These are phyloP conservation scores for Myripristis jacobus DNA, from an alignment of 2,797 vertebrate genomes.

Conservation along the genomic window DNA sequence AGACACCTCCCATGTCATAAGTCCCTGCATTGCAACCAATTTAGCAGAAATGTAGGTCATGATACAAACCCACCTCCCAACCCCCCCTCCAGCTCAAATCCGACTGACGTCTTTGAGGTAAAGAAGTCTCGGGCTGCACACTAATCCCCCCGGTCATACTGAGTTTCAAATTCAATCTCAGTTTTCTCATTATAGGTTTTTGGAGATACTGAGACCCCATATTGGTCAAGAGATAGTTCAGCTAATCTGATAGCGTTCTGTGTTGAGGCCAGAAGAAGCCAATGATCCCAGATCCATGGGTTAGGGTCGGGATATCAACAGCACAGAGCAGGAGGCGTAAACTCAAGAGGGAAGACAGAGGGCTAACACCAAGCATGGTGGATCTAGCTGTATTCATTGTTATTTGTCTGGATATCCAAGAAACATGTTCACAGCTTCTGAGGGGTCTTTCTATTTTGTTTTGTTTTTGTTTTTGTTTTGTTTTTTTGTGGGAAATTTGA, in stretches of 20 bases:
- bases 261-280: constrained; percentile 63
- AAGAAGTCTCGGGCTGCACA: constrained; percentile 74
- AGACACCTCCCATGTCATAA: constrained; percentile 63
- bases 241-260: constrained; percentile 79
- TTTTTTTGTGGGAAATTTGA: constrained; percentile 22
- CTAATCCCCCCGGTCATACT: constrained; percentile 82
- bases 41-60: constrained; percentile 83
- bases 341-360: constrained; percentile 29
- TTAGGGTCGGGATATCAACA: constrained; percentile 68
- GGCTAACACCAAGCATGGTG: constrained; percentile 19
- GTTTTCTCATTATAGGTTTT: constrained; percentile 84
- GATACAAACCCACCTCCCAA: constrained; percentile 63
- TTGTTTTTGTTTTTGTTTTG: too few species aligned
- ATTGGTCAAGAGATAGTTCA: constrained; percentile 81
- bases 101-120: constrained; percentile 76
- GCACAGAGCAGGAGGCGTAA: constrained; percentile 45
- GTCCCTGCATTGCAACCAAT: constrained; percentile 63
- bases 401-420: constrained; percentile 33
- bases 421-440: constrained; percentile 19
- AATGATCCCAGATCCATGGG: constrained; percentile 69
- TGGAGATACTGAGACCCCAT: constrained; percentile 80
- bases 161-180: constrained; percentile 85
- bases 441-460: not conserved
- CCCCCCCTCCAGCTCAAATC: constrained; percentile 71
- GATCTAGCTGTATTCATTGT: constrained; percentile 19